These are phyloP conservation scores for Idaea aversata DNA, from an alignment of 2,888 invertebrate species.

Conservation along the genomic window DNA sequence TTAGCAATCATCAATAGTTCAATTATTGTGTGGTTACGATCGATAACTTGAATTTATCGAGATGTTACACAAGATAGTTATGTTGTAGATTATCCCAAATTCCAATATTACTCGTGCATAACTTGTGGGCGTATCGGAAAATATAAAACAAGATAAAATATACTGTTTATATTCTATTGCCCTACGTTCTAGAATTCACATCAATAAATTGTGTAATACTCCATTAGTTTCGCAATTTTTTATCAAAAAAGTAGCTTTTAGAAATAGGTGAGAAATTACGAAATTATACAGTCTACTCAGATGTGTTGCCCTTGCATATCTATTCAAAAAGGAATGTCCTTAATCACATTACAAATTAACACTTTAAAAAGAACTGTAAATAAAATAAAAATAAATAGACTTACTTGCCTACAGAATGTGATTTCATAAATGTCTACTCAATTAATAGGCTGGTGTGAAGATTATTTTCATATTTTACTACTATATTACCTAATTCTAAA, in stretches of 20 bases:
- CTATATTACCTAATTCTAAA: not conserved
- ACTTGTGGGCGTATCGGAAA: slow-evolving; percentile 1
- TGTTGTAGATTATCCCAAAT: not conserved
- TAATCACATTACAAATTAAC: no score
- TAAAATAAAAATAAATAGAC: no score
- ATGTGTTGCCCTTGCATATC: not conserved
- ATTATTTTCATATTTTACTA: no score
- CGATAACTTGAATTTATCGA: not conserved
- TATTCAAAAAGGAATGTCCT: not conserved
- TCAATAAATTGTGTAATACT: not conserved
- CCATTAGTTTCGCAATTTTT: not conserved
- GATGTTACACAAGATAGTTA: not conserved
- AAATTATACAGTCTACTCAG: not conserved
- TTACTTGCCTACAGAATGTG: no score
- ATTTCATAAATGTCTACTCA: no score
- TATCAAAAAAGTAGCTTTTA: not conserved
- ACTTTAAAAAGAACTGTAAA: no score
- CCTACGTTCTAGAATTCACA: not conserved
- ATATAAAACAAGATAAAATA: not conserved
- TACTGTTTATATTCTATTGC: not conserved
- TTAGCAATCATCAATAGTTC: not conserved
- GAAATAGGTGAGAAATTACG: not conserved
- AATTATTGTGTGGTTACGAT: not conserved
- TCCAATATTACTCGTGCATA: not conserved
- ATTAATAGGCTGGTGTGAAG: no score